phyloP scores from a whole-genome alignment of 2,797 vertebrate species.

The Peromyscus eremicus region DNA sequence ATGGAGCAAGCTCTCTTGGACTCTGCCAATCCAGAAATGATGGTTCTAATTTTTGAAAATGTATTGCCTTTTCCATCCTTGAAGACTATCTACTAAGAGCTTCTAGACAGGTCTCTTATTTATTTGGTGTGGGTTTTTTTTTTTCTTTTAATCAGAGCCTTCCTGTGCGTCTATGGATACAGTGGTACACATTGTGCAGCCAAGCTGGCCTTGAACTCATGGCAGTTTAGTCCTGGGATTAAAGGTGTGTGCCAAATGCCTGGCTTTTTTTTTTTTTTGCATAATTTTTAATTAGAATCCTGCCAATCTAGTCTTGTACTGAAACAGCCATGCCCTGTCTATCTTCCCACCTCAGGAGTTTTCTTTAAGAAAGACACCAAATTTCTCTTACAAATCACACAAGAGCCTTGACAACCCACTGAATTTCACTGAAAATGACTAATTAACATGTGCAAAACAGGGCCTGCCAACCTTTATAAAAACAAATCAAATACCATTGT shows the following conservation, averaged over 20 bases:
- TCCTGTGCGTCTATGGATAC: not conserved
- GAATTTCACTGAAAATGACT: slow-evolving; percentile 6
- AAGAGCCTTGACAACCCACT: not conserved
- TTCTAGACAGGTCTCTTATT: slow-evolving; percentile 23
- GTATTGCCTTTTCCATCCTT: not conserved
- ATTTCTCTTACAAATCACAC: slow-evolving; percentile 11
- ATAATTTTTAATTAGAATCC: slow-evolving; percentile 43
- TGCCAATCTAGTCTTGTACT: not conserved
- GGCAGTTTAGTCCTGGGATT: not conserved
- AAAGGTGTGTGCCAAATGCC: not conserved
- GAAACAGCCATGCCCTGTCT: not conserved
- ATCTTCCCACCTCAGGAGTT: not conserved
- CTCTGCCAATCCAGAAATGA: not conserved
- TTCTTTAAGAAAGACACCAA: not conserved
- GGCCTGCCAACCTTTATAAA: not conserved
- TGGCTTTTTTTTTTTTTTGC: not conserved
- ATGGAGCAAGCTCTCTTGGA: not conserved
- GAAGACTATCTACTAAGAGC: not conserved
- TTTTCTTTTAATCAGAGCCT: not conserved
- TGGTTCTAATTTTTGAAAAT: slow-evolving; percentile 2
- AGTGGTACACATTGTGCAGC: not conserved
- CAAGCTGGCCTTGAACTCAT: not conserved
- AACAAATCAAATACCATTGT: slow-evolving; percentile 4
- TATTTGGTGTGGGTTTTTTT: not conserved
- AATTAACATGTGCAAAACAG: not conserved